phyloP scores from a whole-genome alignment of 1,140 invertebrate genomes.

The Holotrichia oblita region DNA sequence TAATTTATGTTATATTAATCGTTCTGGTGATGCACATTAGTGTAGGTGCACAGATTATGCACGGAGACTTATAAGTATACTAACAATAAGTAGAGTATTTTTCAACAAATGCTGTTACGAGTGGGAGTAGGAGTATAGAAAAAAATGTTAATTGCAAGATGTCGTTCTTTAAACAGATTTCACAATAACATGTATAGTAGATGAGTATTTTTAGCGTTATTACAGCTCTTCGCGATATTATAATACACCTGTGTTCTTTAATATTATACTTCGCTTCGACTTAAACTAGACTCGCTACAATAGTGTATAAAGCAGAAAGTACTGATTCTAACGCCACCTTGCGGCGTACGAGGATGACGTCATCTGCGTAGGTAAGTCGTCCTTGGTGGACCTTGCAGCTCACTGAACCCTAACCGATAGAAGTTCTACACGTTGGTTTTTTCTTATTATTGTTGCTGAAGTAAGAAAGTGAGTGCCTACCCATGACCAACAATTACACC shows the following conservation, averaged over 20 bases:
- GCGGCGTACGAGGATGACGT: neutral
- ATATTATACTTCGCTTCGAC: neutral
- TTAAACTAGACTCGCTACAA: neutral
- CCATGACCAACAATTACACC: slow-evolving; percentile 7
- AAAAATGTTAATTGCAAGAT: too few species aligned
- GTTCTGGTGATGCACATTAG: too few species aligned
- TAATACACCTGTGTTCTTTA: neutral
- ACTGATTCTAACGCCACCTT: neutral
- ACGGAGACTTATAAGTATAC: too few species aligned
- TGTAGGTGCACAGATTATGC: too few species aligned
- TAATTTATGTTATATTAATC: too few species aligned
- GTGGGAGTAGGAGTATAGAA: too few species aligned
- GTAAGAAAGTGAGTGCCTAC: neutral
- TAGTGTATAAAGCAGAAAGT: neutral
- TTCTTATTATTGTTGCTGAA: slow-evolving; percentile 10
- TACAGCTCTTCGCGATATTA: neutral
- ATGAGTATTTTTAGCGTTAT: neutral
- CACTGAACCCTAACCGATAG: slow-evolving; percentile 34
- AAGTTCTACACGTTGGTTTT: neutral
- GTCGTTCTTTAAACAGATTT: too few species aligned
- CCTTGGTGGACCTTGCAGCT: slow-evolving; percentile 38
- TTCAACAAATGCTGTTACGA: too few species aligned
- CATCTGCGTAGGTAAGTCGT: slow-evolving; percentile 38
- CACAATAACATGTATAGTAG: too few species aligned
- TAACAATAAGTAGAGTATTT: too few species aligned